Evolutionary conservation across 2,888 invertebrate species (phyloP).

Genomic region (Altica lythri): DNA sequence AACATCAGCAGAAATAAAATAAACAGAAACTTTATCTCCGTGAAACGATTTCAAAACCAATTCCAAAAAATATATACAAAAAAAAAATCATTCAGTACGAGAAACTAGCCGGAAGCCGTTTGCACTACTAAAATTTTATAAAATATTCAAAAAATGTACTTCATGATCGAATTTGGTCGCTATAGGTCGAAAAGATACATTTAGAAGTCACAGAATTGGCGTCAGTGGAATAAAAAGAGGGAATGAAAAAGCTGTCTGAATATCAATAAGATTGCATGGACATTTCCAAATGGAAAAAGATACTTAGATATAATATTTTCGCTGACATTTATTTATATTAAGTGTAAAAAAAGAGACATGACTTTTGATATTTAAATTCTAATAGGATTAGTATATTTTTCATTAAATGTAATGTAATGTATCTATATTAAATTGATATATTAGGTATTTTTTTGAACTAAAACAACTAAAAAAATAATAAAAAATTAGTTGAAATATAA

Average conservation of each 20-base stretch:
- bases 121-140: conserved; percentile 12
- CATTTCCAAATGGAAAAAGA: conserved; percentile 17
- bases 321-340: conserved; percentile 8
- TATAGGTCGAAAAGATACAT: conserved; percentile 8
- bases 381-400: no score
- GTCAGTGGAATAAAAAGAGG: conserved; percentile 15
- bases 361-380: neutral
- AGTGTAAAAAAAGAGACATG: conserved; percentile 5
- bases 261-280: conserved; percentile 21
- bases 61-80: neutral
- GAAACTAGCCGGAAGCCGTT: conserved; percentile 8
- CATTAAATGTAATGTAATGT: no score
- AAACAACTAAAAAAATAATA: no score
- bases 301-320: conserved; percentile 15
- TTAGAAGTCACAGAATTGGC: conserved; percentile 8
- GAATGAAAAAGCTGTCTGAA: conserved; percentile 17
- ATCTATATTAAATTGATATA: no score
- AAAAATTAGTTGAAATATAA: no score
- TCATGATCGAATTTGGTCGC: conserved; percentile 13
- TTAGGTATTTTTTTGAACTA: no score
- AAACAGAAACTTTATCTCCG: conserved; percentile 1
- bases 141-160: conserved; percentile 21
- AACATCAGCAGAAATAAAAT: no score
- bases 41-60: neutral
- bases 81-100: conserved; percentile 1